Conservation (phyloP, 2,888 invertebrate genomes). For the Cinara cedri region DNA sequence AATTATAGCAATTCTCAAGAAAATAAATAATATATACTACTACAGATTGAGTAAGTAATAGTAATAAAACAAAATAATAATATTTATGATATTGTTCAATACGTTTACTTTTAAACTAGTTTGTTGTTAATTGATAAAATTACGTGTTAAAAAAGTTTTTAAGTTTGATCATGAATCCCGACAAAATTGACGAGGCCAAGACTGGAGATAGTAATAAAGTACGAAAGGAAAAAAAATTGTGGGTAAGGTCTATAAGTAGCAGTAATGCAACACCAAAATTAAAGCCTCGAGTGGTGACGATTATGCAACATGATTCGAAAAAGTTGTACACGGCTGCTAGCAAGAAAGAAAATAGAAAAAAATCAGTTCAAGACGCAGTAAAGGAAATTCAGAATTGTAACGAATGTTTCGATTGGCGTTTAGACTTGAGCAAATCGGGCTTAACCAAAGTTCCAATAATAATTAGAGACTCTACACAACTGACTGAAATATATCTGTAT, state of each 20-base stretch:
- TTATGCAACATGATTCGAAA: constrained; percentile 43
- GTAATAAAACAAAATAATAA: constrained; percentile 21
- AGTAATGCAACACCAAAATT: constrained; percentile 13
- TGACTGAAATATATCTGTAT: constrained; percentile 95
- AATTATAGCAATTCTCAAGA: constrained; percentile 1
- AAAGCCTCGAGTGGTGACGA: constrained; percentile 46
- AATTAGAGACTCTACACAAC: constrained; percentile 86
- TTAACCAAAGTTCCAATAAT: constrained; percentile 90
- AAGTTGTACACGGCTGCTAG: constrained; percentile 42
- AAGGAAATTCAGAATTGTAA: constrained; percentile 54
- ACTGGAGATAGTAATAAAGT: constrained; percentile 41
- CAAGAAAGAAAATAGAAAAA: constrained; percentile 48
- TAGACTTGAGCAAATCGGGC: constrained; percentile 95
- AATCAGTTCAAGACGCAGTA: constrained; percentile 42
- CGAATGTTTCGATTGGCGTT: constrained; percentile 64
- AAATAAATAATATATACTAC: not conserved
- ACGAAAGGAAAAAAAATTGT: constrained; percentile 44
- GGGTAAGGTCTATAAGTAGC: constrained; percentile 38
- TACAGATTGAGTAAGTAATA: not conserved
- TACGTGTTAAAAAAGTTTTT: not conserved
- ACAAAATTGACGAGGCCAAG: constrained; percentile 40
- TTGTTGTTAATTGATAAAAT: not conserved
- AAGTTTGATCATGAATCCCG: constrained; percentile 34
- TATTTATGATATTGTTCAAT: constrained; percentile 7
- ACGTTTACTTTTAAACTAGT: not conserved